These are phyloP conservation scores for Stomatorhinus walkeri DNA, from an alignment of 2,797 vertebrate genomes.

Conservation along the genomic window DNA sequence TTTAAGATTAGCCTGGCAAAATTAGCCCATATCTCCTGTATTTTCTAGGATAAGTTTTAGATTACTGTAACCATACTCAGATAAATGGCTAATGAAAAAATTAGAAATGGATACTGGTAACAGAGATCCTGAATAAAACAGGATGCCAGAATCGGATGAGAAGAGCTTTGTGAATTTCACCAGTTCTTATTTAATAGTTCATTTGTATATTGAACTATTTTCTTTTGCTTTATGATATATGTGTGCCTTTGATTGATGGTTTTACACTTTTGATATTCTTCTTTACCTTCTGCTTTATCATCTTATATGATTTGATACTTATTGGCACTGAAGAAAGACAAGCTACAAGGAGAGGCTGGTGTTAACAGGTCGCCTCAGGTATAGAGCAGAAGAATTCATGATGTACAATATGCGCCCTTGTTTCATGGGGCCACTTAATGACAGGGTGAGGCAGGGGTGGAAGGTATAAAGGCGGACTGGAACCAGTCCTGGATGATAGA, in stretches of 20 bases:
- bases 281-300: neutral
- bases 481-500: slow-evolving; percentile 50
- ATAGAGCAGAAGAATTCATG: slow-evolving; percentile 51
- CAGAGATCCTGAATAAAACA: neutral
- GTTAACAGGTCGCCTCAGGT: slow-evolving; percentile 63
- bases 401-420: slow-evolving; percentile 61
- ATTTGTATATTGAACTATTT: neutral
- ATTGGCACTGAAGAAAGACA: slow-evolving; percentile 27
- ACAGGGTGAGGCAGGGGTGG: slow-evolving; percentile 49
- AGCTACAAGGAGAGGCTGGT: slow-evolving; percentile 36
- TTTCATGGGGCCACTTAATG: slow-evolving; percentile 62
- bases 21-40: neutral
- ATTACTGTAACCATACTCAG: neutral
- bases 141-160: neutral
- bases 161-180: neutral
- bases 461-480: slow-evolving; percentile 31
- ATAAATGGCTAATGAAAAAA: neutral
- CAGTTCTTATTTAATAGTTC: neutral
- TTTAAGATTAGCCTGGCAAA: neutral
- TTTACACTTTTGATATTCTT: neutral
- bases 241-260: neutral
- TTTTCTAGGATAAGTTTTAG: neutral
- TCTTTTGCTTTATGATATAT: neutral
- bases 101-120: neutral
- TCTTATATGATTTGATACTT: slow-evolving; percentile 24